Percentiles rank a stretch among this genome's conserved stretches.
Conservation (phyloP, 2,797 vertebrate species). For the Oreochromis mossambicus region DNA sequence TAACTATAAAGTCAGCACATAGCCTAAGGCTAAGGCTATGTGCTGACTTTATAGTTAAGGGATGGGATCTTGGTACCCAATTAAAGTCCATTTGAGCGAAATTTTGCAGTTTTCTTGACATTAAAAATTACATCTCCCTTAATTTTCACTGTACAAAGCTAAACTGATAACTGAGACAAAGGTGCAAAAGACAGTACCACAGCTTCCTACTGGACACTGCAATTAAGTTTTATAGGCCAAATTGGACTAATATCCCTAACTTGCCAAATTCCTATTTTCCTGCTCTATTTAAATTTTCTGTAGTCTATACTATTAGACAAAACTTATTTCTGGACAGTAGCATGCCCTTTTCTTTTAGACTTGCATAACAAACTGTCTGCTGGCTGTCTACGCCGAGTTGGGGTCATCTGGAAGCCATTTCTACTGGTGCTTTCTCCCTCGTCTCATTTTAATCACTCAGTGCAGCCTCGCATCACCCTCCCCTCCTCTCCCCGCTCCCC, state of each 20-base stretch:
- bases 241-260: background rate
- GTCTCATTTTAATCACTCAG: slow-evolving; percentile 79
- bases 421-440: slow-evolving; percentile 64
- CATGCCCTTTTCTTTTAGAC: background rate
- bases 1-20: background rate
- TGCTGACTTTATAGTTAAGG: background rate
- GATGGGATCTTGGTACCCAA: background rate
- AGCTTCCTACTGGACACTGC: background rate
- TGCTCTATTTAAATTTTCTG: background rate
- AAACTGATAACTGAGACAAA: background rate
- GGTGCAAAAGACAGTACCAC: background rate
- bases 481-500: slow-evolving; percentile 52
- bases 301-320: background rate
- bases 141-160: background rate
- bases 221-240: background rate
- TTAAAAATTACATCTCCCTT: background rate
- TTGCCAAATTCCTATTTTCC: background rate
- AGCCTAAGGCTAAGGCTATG: no score
- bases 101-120: background rate
- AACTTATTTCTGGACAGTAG: background rate
- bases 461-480: slow-evolving; percentile 25
- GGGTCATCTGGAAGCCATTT: slow-evolving; percentile 84
- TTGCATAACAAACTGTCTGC: slow-evolving; percentile 32
- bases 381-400: slow-evolving; percentile 55
- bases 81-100: background rate